Conservation (phyloP, 2,797 vertebrate genomes). For the Phataginus tricuspis region DNA sequence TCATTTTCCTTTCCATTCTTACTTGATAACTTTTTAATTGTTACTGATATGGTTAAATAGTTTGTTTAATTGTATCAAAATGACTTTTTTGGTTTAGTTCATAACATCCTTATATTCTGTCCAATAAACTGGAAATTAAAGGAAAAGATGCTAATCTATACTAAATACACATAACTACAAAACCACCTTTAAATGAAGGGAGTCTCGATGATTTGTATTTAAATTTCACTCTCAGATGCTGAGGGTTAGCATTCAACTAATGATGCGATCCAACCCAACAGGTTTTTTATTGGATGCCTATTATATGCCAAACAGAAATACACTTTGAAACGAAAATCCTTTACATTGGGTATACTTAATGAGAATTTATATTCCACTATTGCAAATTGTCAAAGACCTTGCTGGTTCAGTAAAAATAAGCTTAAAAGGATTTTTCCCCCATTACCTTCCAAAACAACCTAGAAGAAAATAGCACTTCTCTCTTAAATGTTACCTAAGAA, state of each 20-base stretch:
- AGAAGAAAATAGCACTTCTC: slow-evolving; percentile 3
- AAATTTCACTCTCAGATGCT: background rate
- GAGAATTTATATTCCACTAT: slow-evolving; percentile 6
- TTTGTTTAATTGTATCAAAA: background rate
- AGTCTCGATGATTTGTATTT: background rate
- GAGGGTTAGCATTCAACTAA: background rate
- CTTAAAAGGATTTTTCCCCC: background rate
- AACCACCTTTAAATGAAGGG: background rate
- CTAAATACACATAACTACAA: background rate
- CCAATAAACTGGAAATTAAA: slow-evolving; percentile 5
- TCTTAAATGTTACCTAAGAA: background rate
- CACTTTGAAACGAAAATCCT: background rate
- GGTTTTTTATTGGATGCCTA: background rate
- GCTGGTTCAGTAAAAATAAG: slow-evolving; percentile 38
- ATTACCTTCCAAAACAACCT: slow-evolving; percentile 9
- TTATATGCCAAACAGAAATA: background rate
- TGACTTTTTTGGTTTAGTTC: background rate
- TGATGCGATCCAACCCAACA: background rate
- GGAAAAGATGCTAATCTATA: background rate
- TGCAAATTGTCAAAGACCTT: slow-evolving; percentile 5
- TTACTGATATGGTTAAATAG: background rate
- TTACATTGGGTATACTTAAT: background rate
- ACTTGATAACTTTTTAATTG: background rate
- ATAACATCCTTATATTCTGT: background rate
- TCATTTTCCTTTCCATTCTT: background rate